Evolutionary conservation across 2,888 invertebrate genomes (phyloP).

Genomic region (Stegophylla sp.): DNA sequence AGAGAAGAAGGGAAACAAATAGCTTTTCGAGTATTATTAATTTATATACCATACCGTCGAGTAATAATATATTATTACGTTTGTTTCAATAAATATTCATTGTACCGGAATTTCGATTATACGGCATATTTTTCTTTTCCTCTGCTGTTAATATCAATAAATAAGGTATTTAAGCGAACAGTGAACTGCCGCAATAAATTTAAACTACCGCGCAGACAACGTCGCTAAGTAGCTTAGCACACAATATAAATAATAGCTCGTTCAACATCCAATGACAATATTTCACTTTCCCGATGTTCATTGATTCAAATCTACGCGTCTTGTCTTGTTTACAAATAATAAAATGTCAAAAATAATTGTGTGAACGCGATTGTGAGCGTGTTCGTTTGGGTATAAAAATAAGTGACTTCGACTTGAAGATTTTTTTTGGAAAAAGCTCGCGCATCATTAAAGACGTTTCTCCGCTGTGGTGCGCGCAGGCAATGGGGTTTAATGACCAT

Average conservation of each 20-base stretch:
- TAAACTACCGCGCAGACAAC: not conserved
- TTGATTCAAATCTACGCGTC: not conserved
- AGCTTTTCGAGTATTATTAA: too few relatives aligned
- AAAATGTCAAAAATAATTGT: not conserved
- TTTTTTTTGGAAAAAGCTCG: not conserved
- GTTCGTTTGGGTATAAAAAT: not conserved
- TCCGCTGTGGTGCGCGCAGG: not conserved
- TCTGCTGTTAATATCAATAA: not conserved
- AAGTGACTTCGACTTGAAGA: not conserved
- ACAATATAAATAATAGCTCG: not conserved
- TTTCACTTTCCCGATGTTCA: not conserved
- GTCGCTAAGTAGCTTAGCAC: slow-evolving; percentile 11
- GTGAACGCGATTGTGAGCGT: too few relatives aligned
- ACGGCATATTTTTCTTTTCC: too few relatives aligned
- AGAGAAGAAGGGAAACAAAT: too few relatives aligned
- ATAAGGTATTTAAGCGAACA: not conserved
- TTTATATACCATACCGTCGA: not conserved
- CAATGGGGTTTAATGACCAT: slow-evolving; percentile 20
- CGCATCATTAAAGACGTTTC: slow-evolving; percentile 24
- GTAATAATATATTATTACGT: not conserved
- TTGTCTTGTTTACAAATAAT: not conserved
- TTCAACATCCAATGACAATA: not conserved
- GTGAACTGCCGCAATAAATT: not conserved
- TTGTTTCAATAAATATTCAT: slow-evolving; percentile 16
- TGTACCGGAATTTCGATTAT: not conserved